These are phyloP conservation scores for Catamblyrhynchus diadema DNA, from an alignment of 2,797 vertebrate genomes.

Conservation along the genomic window DNA sequence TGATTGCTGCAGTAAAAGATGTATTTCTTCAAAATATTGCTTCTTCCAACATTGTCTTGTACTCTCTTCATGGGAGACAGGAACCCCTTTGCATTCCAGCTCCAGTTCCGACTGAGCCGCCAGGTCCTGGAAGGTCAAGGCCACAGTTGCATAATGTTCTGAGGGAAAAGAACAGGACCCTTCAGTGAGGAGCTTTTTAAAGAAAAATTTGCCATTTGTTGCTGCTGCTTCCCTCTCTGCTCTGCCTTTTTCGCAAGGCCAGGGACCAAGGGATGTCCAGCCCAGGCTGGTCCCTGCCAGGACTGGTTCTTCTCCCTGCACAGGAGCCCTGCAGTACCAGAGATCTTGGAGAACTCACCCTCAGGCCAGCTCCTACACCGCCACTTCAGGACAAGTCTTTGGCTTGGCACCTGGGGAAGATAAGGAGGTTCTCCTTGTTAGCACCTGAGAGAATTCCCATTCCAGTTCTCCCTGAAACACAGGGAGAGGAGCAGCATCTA, in stretches of 20 bases:
- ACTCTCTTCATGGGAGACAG: conserved; percentile 53
- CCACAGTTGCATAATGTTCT: conserved; percentile 69
- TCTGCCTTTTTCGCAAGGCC: background rate
- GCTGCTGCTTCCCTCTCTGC: background rate
- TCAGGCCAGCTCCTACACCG: conserved; percentile 70
- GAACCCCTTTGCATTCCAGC: conserved; percentile 69
- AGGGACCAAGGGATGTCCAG: fast-evolving
- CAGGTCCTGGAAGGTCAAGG: conserved; percentile 64
- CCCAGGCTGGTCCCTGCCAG: background rate
- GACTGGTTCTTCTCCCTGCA: background rate
- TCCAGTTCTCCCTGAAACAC: background rate
- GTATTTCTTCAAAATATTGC: conserved; percentile 74
- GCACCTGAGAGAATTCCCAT: background rate
- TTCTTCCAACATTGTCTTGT: conserved; percentile 71
- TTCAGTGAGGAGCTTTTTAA: background rate
- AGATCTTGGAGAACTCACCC: conserved; percentile 25
- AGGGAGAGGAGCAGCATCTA: too few species aligned
- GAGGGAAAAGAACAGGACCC: background rate
- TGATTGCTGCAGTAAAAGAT: conserved; percentile 49
- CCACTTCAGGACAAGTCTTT: conserved; percentile 73
- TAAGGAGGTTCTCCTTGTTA: background rate
- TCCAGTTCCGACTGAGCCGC: conserved; percentile 59
- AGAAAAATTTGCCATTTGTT: background rate
- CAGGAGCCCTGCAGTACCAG: fast-evolving
- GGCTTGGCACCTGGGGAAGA: conserved; percentile 60